Evolutionary conservation across 92 coral and sea anemone species (phyloP).

Genomic region (Umimayanthus kanabou): DNA sequence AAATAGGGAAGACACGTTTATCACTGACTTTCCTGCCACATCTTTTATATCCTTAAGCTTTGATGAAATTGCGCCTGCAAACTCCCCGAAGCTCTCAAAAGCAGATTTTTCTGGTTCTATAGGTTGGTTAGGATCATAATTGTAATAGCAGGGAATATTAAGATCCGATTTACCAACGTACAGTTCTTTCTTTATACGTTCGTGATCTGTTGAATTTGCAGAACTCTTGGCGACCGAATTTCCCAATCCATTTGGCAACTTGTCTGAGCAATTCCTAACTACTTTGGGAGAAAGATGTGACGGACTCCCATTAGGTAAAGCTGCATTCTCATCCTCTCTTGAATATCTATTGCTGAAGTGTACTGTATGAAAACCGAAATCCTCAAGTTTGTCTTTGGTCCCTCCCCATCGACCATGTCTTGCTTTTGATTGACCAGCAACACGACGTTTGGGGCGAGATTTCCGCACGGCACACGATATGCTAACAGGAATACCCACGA

Average conservation of each 20-base stretch:
- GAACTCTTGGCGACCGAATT: conserved; percentile 5
- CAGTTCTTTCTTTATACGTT: conserved; percentile 13
- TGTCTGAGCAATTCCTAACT: neutral
- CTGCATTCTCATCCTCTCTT: conserved; percentile 52
- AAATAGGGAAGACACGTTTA: conserved; percentile 66
- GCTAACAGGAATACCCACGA: conserved; percentile 78
- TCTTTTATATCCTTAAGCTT: conserved; percentile 65
- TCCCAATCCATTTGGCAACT: neutral
- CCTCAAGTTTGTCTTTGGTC: conserved; percentile 49
- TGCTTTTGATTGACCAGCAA: conserved; percentile 21
- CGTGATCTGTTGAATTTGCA: conserved; percentile 18
- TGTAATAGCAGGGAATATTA: conserved; percentile 73
- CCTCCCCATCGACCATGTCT: conserved; percentile 30
- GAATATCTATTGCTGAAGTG: conserved; percentile 63
- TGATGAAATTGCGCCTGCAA: conserved; percentile 77
- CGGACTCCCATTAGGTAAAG: conserved; percentile 63
- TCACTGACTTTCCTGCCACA: conserved; percentile 65
- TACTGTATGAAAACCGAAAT: conserved; percentile 63
- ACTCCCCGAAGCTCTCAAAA: conserved; percentile 63
- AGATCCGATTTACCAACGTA: conserved; percentile 51
- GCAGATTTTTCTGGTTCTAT: conserved; percentile 49
- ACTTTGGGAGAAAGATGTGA: conserved; percentile 40
- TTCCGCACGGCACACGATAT: conserved; percentile 62
- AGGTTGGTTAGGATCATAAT: conserved; percentile 52
- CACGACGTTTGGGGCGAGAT: conserved; percentile 52